Conservation (phyloP, 2,113 vertebrate genomes). For the Perca schrenkii region DNA sequence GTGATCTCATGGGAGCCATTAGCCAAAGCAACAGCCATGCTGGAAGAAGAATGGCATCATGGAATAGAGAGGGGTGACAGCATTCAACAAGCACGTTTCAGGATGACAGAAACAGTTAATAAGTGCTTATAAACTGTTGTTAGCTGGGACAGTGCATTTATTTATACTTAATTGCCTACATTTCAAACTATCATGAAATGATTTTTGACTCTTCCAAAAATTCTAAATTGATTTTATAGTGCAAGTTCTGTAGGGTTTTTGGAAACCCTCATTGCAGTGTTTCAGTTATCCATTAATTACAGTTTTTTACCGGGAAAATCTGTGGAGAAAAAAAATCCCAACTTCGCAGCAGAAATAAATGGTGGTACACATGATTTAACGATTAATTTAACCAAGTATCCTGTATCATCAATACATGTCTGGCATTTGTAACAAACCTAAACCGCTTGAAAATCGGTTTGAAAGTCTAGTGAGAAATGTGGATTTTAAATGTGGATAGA, state of each 20-base stretch:
- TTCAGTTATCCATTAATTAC: no score
- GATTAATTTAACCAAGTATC: no score
- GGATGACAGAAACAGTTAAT: constrained; percentile 53
- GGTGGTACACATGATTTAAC: no score
- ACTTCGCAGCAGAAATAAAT: no score
- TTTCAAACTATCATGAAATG: background rate
- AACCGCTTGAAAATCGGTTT: no score
- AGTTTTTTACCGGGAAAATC: no score
- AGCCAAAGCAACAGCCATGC: constrained; percentile 59
- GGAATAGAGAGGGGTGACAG: constrained; percentile 71
- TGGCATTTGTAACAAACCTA: no score
- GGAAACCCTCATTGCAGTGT: no score
- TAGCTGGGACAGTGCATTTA: constrained; percentile 3
- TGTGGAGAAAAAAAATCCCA: no score
- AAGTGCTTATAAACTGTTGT: constrained; percentile 35
- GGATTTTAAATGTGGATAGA: no score
- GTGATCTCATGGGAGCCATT: constrained; percentile 80
- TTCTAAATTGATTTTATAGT: background rate
- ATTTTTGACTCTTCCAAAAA: background rate
- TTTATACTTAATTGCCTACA: background rate
- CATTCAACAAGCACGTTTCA: constrained; percentile 64
- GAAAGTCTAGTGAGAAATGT: no score
- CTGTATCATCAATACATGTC: no score
- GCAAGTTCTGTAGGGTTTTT: background rate
- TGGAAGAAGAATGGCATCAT: constrained; percentile 73